Base-by-base conservation (phyloP, 1,140 invertebrate species). In the Hestina assimilis region DNA sequence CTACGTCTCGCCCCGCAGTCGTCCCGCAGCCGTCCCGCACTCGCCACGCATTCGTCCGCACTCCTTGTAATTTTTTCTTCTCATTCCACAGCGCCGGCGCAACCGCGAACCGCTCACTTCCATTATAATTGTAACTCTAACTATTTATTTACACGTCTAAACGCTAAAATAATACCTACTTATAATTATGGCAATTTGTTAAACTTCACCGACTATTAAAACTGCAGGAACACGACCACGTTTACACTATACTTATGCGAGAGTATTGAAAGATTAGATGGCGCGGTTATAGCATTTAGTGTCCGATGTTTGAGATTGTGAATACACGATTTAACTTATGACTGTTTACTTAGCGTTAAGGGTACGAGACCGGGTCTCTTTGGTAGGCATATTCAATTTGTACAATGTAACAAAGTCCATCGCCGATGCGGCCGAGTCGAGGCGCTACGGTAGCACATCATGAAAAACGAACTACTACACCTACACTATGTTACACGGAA, bases 331-430 rank as follows among this genome's bases (percentile, higher is more conserved):
- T 70, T 72, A 79, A 84, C 75, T 85, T 84, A 87, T 76, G 75
- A 82, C 81, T 86, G 73, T 81, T 77, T 81, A 83, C 84, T 87
- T 87, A 87, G 72, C 69, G 74, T 79, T 85, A 83, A 79, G 78
- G 75, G 79, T 89, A 89, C 80, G 89, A 89, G 89, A 89, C 89
- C 87, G 87, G 75, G 87, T 89, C 89, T 89, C 89, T 89, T 89
- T 89, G 89, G 89, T 89, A 89, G 87, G 84, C 83, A 83, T 89
- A 83, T 83, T 73, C 76, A 77, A 85, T 89, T 89, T 89, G 89
- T 89, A 89, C 89, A 89, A 89, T 83, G 83, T 80, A 75, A 79
- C 72, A 85, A 64, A 83, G 80, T 86, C 70, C 71, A 72, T 69
- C 80, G 69, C 74, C 72, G 72, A 63, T 68, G 67, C 60, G 60